A percentile compares a stretch with the other conserved stretches of the same genome.
phyloP scores from a whole-genome alignment of 37 sponge, comb jelly and placozoan species.

The Eunapius fragilis region DNA sequence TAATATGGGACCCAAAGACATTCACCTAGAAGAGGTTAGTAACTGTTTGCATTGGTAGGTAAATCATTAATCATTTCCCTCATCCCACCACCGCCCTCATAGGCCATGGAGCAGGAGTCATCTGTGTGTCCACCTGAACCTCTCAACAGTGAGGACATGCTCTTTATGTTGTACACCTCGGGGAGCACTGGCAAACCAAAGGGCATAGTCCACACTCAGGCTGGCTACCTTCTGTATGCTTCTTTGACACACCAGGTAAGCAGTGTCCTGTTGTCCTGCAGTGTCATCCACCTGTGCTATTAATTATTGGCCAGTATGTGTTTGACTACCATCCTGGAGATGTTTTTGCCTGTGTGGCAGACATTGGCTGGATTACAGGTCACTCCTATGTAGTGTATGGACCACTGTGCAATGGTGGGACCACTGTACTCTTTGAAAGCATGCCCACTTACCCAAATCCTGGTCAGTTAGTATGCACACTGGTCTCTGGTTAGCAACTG shows the following conservation, averaged over 20 bases:
- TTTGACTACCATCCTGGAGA: slow-evolving; percentile 87
- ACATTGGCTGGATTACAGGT: slow-evolving; percentile 96
- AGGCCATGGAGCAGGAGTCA: slow-evolving; percentile 62
- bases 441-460: slow-evolving; percentile 86
- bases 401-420: slow-evolving; percentile 88
- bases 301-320: slow-evolving; percentile 44
- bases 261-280: background rate
- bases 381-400: slow-evolving; percentile 92
- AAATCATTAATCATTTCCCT: background rate
- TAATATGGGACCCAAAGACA: slow-evolving; percentile 42
- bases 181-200: slow-evolving; percentile 88
- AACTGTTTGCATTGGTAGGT: background rate
- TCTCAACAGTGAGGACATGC: slow-evolving; percentile 67
- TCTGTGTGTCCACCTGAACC: slow-evolving; percentile 56
- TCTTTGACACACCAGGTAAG: slow-evolving; percentile 70
- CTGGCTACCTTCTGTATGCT: slow-evolving; percentile 80
- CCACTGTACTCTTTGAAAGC: slow-evolving; percentile 90
- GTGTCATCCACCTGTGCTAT: slow-evolving; percentile 5
- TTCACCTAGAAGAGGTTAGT: slow-evolving; percentile 59
- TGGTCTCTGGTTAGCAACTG: background rate
- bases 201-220: slow-evolving; percentile 81
- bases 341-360: slow-evolving; percentile 87
- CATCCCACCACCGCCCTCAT: background rate
- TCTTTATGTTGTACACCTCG: slow-evolving; percentile 85
- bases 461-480: slow-evolving; percentile 47